Percentiles rank a stretch among this genome's conserved stretches.
Conservation (phyloP, 1,140 invertebrate species). For the Anagrus nilaparvatae region DNA sequence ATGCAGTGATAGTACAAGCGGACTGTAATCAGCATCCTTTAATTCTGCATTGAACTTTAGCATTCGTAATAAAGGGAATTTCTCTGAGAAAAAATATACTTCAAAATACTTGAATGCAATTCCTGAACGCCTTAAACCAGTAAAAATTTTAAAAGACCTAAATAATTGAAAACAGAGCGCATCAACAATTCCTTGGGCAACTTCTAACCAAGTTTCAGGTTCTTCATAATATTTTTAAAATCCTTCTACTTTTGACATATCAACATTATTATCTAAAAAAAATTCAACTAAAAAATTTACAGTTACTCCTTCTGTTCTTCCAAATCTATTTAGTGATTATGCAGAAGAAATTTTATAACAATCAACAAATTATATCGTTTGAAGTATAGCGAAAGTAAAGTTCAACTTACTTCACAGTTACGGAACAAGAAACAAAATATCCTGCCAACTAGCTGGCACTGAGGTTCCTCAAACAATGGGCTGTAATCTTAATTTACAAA, state of each 20-base stretch:
- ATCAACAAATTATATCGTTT: conserved; percentile 80
- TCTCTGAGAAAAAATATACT: conserved; percentile 35
- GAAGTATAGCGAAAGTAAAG: conserved; percentile 55
- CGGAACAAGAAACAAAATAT: conserved; percentile 64
- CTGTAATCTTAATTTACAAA: too few species aligned
- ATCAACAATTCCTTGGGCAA: conserved; percentile 37
- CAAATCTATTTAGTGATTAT: conserved; percentile 39
- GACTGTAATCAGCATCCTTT: conserved; percentile 36
- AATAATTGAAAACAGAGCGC: conserved; percentile 25
- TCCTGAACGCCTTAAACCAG: conserved; percentile 22
- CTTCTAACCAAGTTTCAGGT: conserved; percentile 29
- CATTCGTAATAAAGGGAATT: conserved; percentile 11
- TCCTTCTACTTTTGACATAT: conserved; percentile 28
- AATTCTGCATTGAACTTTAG: conserved; percentile 27
- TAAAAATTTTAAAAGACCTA: conserved; percentile 21
- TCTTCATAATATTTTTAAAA: conserved; percentile 29
- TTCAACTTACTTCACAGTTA: conserved; percentile 25
- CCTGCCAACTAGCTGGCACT: too few species aligned
- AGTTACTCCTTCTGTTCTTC: conserved; percentile 15
- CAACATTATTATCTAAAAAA: conserved; percentile 12
- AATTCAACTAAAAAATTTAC: conserved; percentile 19
- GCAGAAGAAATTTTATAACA: conserved; percentile 81
- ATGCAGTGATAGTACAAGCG: conserved; percentile 24
- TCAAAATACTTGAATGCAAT: conserved; percentile 35
- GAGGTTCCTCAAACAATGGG: too few species aligned